These are phyloP conservation scores for Stegodyphus mimosarum DNA, from an alignment of 1,140 invertebrate species.

Conservation along the genomic window DNA sequence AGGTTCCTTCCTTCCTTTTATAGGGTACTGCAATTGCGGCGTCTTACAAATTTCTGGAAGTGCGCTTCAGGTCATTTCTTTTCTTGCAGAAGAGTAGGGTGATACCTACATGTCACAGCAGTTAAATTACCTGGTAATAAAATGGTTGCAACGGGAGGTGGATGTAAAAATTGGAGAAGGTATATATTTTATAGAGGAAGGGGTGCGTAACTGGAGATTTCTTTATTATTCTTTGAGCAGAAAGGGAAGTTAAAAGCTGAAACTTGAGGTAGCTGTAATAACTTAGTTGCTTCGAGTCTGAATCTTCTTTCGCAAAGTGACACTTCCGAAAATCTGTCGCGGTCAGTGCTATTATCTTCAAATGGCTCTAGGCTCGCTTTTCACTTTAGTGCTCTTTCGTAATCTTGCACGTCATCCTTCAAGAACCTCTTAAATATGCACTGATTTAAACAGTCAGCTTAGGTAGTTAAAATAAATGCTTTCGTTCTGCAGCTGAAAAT, in stretches of 20 bases:
- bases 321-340: neutral
- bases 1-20: neutral
- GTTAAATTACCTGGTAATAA: slow-evolving; percentile 50
- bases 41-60: neutral
- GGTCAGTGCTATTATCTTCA: slow-evolving; percentile 40
- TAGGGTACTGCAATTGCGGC: neutral
- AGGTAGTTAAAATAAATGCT: too few species aligned
- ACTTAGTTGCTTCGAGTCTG: neutral
- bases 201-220: slow-evolving; percentile 34
- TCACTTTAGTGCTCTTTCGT: neutral
- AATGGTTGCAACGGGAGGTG: slow-evolving; percentile 13
- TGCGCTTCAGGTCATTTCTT: slow-evolving; percentile 14
- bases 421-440: too few species aligned
- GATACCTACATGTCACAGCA: neutral
- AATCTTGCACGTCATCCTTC: too few species aligned
- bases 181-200: slow-evolving; percentile 37
- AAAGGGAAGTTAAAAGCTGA: neutral
- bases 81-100: neutral
- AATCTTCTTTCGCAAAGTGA: neutral
- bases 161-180: slow-evolving; percentile 50
- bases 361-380: slow-evolving; percentile 15
- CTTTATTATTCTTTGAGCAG: slow-evolving; percentile 35
- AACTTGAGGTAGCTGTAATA: slow-evolving; percentile 4
- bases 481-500: too few species aligned
- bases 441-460: too few species aligned